A percentile compares a stretch with the other conserved stretches of the same genome.
Conservation (phyloP, 2,113 vertebrate genomes). For the Chloropsis hardwickii region DNA sequence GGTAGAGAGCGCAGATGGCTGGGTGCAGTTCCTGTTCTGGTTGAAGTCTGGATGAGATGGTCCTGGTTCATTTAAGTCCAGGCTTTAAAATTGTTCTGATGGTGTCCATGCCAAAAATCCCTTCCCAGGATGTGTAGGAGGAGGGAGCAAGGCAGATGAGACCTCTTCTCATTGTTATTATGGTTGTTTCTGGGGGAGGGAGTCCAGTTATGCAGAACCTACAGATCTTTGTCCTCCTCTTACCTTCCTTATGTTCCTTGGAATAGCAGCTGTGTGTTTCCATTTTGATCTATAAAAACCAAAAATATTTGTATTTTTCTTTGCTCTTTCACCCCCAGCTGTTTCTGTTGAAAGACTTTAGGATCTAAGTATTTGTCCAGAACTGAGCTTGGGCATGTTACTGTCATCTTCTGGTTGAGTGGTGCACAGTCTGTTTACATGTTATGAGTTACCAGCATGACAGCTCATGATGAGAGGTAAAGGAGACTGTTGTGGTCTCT, state of each 20-base stretch:
- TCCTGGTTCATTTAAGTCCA: background rate
- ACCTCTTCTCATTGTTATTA: background rate
- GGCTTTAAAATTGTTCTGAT: background rate
- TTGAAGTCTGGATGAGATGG: background rate
- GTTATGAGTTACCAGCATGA: background rate
- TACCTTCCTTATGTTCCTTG: conserved; percentile 40
- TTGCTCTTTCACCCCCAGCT: conserved; percentile 2
- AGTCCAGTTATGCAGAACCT: background rate
- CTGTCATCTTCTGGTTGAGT: background rate
- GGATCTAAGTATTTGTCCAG: background rate
- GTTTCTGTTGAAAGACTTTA: background rate
- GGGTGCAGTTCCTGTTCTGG: background rate
- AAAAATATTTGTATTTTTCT: conserved; percentile 28
- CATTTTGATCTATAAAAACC: conserved; percentile 20
- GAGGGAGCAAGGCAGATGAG: background rate
- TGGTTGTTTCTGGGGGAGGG: background rate
- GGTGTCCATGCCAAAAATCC: background rate
- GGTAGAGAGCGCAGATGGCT: background rate
- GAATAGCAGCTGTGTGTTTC: background rate
- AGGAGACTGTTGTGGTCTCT: background rate
- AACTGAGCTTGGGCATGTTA: background rate
- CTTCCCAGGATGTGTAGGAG: background rate
- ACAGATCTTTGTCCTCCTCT: background rate
- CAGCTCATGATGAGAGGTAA: background rate
- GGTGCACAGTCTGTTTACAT: background rate